Evolutionary conservation across 1,140 invertebrate species (phyloP).

Genomic region (Zaprionus ornatus): DNA sequence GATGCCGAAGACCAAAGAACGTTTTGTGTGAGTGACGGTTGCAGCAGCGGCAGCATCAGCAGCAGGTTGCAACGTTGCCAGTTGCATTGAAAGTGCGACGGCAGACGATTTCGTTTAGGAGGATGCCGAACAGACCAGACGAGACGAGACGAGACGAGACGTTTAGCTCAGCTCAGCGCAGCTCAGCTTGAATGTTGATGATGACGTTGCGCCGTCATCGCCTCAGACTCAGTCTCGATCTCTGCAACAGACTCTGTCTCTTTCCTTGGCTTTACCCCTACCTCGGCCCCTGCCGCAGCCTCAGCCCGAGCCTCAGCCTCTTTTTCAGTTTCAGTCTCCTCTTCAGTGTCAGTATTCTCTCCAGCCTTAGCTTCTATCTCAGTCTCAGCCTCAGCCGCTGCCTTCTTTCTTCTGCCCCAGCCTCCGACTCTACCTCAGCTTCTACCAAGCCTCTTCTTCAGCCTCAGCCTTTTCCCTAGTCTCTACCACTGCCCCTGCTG

Average conservation of each 20-base stretch:
- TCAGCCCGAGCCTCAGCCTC: no score
- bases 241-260: neutral
- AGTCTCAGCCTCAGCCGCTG: neutral
- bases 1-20: constrained; percentile 63
- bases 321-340: no score
- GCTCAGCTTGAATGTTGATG: constrained; percentile 47
- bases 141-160: neutral
- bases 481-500: no score
- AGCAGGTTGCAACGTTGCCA: constrained; percentile 1
- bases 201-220: constrained; percentile 28
- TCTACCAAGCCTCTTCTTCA: neutral
- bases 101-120: constrained; percentile 76
- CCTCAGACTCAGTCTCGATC: neutral
- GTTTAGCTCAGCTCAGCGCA: neutral
- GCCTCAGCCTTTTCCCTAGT: neutral
- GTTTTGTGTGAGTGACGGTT: constrained; percentile 54
- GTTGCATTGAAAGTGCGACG: constrained; percentile 61
- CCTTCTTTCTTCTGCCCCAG: no score
- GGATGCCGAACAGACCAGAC: constrained; percentile 3
- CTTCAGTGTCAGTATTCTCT: no score
- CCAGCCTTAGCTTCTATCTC: no score
- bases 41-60: constrained; percentile 20
- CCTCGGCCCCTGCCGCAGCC: no score
- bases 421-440: neutral
- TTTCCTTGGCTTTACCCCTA: neutral